phyloP scores from a whole-genome alignment of 2,113 vertebrate genomes.

The Paramormyrops kingsleyae region DNA sequence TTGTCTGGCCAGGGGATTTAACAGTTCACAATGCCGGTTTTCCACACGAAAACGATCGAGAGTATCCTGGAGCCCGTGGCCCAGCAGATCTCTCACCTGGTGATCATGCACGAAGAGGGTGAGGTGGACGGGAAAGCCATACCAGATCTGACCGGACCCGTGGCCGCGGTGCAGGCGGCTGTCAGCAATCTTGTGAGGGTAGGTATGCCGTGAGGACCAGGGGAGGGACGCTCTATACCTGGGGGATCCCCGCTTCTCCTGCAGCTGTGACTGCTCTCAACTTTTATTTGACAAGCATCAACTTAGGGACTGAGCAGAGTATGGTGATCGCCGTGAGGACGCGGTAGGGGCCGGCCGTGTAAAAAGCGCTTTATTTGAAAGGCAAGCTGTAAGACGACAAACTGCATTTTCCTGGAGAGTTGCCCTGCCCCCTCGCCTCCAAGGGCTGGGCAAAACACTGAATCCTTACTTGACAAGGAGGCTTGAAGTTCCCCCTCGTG shows the following conservation, averaged over 20 bases:
- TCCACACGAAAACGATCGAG: constrained; percentile 98
- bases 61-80: constrained; percentile 98
- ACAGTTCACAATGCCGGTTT: constrained; percentile 84
- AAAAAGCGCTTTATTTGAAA: background rate
- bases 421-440: background rate
- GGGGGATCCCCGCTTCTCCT: background rate
- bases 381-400: background rate
- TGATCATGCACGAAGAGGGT: constrained; percentile 99
- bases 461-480: background rate
- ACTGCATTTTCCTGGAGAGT: background rate
- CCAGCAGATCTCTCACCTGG: constrained; percentile 98
- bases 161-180: constrained; percentile 91
- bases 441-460: background rate
- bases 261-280: background rate
- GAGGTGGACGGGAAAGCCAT: constrained; percentile 99
- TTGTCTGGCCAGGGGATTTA: constrained; percentile 48
- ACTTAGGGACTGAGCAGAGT: background rate
- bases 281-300: background rate
- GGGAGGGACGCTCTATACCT: background rate
- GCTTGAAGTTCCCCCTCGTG: background rate
- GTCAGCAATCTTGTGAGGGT: constrained; percentile 98
- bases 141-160: constrained; percentile 88
- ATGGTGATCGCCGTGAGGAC: background rate
- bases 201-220: constrained; percentile 49
- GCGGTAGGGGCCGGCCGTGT: background rate